A percentile compares a stretch with the other conserved stretches of the same genome.
These are phyloP conservation scores for Mustela nigripes DNA, from an alignment of 2,113 vertebrate genomes.

Conservation along the genomic window DNA sequence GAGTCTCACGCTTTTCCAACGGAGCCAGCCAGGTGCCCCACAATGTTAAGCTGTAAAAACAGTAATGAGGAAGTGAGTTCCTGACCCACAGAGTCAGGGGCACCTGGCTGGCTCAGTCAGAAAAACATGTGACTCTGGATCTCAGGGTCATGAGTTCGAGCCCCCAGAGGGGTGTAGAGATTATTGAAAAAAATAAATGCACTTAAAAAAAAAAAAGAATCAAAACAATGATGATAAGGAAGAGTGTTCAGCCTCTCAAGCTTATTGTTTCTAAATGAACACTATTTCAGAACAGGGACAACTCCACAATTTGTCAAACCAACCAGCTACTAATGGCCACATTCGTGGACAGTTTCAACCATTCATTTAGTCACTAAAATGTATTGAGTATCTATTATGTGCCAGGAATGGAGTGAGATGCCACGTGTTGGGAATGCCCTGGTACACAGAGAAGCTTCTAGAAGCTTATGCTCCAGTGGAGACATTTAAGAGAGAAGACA, in stretches of 20 bases:
- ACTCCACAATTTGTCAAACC: background rate
- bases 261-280: background rate
- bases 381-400: background rate
- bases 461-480: background rate
- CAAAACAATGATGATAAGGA: background rate
- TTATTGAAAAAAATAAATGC: background rate
- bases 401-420: background rate
- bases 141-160: background rate
- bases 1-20: background rate
- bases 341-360: background rate
- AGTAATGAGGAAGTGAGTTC: background rate
- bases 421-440: background rate
- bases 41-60: background rate
- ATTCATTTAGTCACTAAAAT: background rate
- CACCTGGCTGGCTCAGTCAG: background rate
- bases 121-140: background rate
- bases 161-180: background rate
- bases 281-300: background rate
- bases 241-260: background rate
- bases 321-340: too few species aligned
- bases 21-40: background rate
- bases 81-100: background rate
- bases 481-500: conserved; percentile 22
- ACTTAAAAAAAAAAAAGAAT: background rate
- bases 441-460: background rate